Conservation (phyloP, 2,888 invertebrate species). For the Ctenicera cuprea region DNA sequence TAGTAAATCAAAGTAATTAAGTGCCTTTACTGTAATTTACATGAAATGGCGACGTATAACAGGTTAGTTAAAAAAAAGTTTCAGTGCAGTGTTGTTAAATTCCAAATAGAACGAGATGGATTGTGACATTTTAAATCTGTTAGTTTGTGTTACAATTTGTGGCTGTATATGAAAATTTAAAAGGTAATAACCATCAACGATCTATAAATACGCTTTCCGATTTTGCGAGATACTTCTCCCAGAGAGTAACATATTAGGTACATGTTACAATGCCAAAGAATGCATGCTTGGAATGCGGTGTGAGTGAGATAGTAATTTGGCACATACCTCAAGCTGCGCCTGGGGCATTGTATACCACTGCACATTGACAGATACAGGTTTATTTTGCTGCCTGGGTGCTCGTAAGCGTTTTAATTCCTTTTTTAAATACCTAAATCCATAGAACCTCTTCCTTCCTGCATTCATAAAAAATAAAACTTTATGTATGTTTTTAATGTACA, state of each 20-base stretch:
- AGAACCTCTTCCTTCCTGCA: too few relatives aligned
- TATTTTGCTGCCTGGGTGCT: slow-evolving; percentile 36
- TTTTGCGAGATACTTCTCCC: slow-evolving; percentile 45
- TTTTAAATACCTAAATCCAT: neutral
- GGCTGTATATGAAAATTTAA: slow-evolving; percentile 64
- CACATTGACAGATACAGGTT: slow-evolving; percentile 61
- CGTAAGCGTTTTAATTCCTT: neutral
- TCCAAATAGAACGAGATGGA: slow-evolving; percentile 70
- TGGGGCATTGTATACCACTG: slow-evolving; percentile 62
- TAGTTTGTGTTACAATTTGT: slow-evolving; percentile 66
- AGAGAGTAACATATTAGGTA: slow-evolving; percentile 48
- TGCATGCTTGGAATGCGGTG: slow-evolving; percentile 67
- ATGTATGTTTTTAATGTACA: too few relatives aligned
- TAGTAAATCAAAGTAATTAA: slow-evolving; percentile 34
- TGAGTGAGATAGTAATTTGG: slow-evolving; percentile 70
- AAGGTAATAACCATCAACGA: slow-evolving; percentile 65
- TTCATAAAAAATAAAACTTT: too few relatives aligned
- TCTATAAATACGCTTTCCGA: slow-evolving; percentile 50
- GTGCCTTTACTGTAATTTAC: slow-evolving; percentile 43
- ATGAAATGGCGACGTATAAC: slow-evolving; percentile 32
- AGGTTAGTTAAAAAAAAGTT: slow-evolving; percentile 57
- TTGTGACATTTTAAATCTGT: slow-evolving; percentile 69
- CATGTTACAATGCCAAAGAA: slow-evolving; percentile 66
- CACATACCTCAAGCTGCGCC: slow-evolving; percentile 67
- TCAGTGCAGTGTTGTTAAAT: slow-evolving; percentile 67